These are phyloP conservation scores for Aspidiotus rigidus DNA, from an alignment of 2,888 invertebrate genomes.

Conservation along the genomic window DNA sequence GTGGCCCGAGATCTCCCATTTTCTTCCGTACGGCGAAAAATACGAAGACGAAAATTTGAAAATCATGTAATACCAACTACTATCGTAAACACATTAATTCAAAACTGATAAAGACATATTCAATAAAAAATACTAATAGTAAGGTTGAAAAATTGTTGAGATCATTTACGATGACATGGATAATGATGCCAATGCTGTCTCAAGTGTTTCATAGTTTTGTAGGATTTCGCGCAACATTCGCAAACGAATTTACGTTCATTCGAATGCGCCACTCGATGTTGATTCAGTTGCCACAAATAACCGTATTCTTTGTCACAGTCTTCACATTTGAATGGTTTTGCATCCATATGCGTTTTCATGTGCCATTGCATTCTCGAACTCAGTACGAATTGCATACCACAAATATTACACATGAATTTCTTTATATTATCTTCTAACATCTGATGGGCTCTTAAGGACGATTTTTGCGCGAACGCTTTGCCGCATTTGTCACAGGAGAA, in stretches of 20 bases:
- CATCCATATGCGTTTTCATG: neutral
- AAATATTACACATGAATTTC: conserved; percentile 13
- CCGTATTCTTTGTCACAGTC: conserved; percentile 9
- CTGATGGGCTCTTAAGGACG: conserved; percentile 6
- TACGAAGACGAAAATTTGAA: no score
- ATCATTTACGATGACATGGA: neutral
- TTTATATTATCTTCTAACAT: neutral
- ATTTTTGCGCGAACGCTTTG: conserved; percentile 5
- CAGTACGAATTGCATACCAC: conserved; percentile 8
- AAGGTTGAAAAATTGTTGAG: neutral
- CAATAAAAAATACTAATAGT: no score
- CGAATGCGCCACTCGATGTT: conserved; percentile 11
- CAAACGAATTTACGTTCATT: conserved; percentile 9
- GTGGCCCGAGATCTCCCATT: neutral
- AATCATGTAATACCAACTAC: no score
- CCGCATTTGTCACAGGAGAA: conserved; percentile 5
- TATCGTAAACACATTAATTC: no score
- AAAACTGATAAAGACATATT: no score
- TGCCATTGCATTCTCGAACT: neutral
- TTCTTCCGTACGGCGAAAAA: no score
- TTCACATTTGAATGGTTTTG: conserved; percentile 6
- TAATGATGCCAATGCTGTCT: conserved; percentile 3
- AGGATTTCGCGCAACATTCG: conserved; percentile 9
- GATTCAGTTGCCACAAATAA: conserved; percentile 7
- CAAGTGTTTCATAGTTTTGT: conserved; percentile 7